A percentile compares a stretch with the other conserved stretches of the same genome.
Conservation (phyloP, 2,888 invertebrate genomes). For the Cryptosula pallasiana region DNA sequence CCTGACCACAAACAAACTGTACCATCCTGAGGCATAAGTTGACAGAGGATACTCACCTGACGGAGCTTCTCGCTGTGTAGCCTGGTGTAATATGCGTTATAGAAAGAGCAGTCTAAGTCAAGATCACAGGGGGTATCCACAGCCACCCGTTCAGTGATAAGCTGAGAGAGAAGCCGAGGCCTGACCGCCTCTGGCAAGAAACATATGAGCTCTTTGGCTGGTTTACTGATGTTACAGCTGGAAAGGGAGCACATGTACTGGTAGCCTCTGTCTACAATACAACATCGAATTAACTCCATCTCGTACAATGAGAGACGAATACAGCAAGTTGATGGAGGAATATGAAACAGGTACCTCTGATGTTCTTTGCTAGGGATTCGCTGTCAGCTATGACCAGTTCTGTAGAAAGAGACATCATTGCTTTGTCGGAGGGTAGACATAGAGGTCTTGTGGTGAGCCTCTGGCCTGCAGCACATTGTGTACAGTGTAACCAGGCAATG, state of each 20-base stretch:
- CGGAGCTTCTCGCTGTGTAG: conserved; percentile 7
- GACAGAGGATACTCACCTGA: no score
- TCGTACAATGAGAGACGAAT: no score
- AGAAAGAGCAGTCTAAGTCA: conserved; percentile 17
- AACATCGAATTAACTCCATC: no score
- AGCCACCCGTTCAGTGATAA: conserved; percentile 7
- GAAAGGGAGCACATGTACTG: conserved; percentile 24
- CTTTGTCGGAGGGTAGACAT: conserved; percentile 23
- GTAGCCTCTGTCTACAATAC: conserved; percentile 22
- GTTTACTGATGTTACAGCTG: conserved; percentile 11
- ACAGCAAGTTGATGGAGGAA: no score
- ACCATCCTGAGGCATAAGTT: no score
- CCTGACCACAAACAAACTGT: no score
- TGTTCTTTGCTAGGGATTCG: conserved; percentile 10
- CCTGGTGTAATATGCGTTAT: neutral
- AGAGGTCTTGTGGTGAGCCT: conserved; percentile 16
- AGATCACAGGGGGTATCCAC: conserved; percentile 19
- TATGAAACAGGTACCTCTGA: no score
- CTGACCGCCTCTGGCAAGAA: conserved; percentile 15
- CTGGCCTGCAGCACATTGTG: neutral
- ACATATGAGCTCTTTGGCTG: conserved; percentile 9
- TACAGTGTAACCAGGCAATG: neutral
- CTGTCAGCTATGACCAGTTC: conserved; percentile 18
- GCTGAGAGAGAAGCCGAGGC: conserved; percentile 15
- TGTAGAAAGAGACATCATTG: conserved; percentile 24